phyloP scores from a whole-genome alignment of 2,888 invertebrate genomes.

The Subacronicta megacephala region DNA sequence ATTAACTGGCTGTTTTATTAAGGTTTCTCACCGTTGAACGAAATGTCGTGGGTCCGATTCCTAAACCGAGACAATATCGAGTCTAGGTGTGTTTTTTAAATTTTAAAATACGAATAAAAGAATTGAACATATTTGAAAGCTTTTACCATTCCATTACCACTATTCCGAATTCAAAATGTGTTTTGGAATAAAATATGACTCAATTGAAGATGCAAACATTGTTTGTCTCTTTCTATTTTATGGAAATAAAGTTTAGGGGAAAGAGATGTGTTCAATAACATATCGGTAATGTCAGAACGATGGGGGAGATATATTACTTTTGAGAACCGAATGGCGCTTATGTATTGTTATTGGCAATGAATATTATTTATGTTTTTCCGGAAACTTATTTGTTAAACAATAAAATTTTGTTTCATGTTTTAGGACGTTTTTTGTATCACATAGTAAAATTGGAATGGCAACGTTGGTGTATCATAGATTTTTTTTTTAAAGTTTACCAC shows the following conservation, averaged over 20 bases:
- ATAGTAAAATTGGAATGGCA: too few relatives aligned
- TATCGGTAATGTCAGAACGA: conserved; percentile 41
- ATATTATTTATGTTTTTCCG: conserved; percentile 36
- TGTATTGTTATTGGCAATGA: conserved; percentile 51
- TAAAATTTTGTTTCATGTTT: too few relatives aligned
- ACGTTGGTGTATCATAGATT: too few relatives aligned
- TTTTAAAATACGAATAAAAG: conserved; percentile 47
- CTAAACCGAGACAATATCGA: too few relatives aligned
- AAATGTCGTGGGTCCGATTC: too few relatives aligned
- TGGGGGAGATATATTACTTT: conserved; percentile 49
- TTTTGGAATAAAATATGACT: conserved; percentile 37
- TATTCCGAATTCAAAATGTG: conserved; percentile 52
- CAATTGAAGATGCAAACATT: conserved; percentile 18
- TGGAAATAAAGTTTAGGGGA: conserved; percentile 9
- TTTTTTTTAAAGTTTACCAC: too few relatives aligned
- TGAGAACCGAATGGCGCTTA: conserved; percentile 38
- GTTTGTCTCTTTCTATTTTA: conserved; percentile 13
- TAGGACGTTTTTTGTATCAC: too few relatives aligned
- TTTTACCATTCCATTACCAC: conserved; percentile 56
- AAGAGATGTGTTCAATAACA: conserved; percentile 27
- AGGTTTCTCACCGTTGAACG: too few relatives aligned
- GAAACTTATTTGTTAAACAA: not conserved
- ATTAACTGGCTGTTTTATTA: conserved; percentile 16
- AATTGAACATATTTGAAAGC: conserved; percentile 35
- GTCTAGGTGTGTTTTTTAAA: too few relatives aligned